Evolutionary conservation across 2,888 invertebrate species (phyloP).

Genomic region (Atethmia centrago): DNA sequence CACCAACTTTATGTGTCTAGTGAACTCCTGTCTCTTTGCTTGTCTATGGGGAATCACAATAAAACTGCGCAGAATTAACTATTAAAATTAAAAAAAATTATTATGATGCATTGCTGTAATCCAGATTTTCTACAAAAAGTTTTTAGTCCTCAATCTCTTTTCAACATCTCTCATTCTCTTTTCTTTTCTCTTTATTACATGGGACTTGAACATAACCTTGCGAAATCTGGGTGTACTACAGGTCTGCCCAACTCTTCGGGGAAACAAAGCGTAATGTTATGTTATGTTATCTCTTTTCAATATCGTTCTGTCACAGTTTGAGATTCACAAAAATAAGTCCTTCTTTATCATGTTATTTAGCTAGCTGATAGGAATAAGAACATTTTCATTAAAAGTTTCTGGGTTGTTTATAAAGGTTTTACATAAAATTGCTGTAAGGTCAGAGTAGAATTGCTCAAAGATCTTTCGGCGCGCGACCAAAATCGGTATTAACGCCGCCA

Average conservation of each 20-base stretch:
- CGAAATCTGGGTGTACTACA: too few relatives aligned
- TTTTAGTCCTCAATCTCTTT: background rate
- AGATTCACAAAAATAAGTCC: background rate
- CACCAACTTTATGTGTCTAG: slow-evolving; percentile 38
- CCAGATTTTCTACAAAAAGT: background rate
- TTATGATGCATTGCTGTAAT: background rate
- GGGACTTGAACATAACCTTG: too few relatives aligned
- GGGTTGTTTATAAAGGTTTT: too few relatives aligned
- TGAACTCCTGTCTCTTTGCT: background rate
- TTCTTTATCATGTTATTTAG: background rate
- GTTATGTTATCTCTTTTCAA: background rate
- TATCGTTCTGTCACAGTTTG: background rate
- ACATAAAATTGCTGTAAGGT: background rate
- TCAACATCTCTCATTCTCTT: too few relatives aligned
- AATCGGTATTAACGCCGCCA: background rate
- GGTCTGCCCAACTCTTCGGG: too few relatives aligned
- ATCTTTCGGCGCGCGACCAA: background rate
- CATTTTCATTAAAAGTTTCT: background rate
- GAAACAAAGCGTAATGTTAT: too few relatives aligned
- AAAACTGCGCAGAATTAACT: background rate
- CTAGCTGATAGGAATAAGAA: background rate
- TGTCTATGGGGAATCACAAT: background rate
- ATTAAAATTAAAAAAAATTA: too few relatives aligned
- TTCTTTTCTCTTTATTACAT: too few relatives aligned
- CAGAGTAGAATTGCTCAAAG: background rate